These are phyloP conservation scores for Clarias macrocephalus DNA, from an alignment of 2,113 vertebrate species.

Conservation along the genomic window DNA sequence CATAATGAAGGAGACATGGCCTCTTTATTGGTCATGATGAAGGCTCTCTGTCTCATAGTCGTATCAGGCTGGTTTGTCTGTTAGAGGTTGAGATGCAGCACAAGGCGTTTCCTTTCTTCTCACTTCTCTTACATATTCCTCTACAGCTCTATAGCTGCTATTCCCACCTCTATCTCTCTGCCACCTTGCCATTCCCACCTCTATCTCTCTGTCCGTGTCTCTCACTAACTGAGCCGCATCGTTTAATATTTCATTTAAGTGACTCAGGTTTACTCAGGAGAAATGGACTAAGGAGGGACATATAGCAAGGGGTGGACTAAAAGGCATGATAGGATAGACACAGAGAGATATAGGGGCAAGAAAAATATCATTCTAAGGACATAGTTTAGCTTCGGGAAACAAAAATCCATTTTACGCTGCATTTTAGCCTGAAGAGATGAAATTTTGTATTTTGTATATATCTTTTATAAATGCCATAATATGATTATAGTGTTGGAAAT, in stretches of 20 bases:
- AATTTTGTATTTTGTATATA: no score
- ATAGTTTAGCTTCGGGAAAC: background rate
- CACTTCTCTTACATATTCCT: background rate
- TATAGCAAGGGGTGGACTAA: background rate
- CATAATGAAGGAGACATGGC: background rate
- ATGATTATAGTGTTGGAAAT: no score
- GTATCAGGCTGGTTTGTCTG: no score
- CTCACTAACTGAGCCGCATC: background rate
- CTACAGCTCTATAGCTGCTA: background rate
- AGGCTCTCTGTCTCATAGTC: background rate
- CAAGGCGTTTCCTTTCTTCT: background rate
- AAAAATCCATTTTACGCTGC: background rate
- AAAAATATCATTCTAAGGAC: background rate
- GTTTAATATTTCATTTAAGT: conserved; percentile 60
- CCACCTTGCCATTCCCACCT: background rate
- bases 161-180: background rate
- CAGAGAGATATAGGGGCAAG: background rate
- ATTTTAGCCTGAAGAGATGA: background rate
- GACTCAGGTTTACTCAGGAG: conserved; percentile 37
- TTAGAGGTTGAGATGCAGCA: conserved; percentile 1
- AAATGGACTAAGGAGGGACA: background rate
- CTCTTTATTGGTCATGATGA: background rate
- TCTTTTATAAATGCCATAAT: no score
- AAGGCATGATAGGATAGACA: background rate
- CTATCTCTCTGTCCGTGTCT: background rate